These are phyloP conservation scores for Aselliscus stoliczkanus DNA, from an alignment of 2,797 vertebrate genomes.

Conservation along the genomic window DNA sequence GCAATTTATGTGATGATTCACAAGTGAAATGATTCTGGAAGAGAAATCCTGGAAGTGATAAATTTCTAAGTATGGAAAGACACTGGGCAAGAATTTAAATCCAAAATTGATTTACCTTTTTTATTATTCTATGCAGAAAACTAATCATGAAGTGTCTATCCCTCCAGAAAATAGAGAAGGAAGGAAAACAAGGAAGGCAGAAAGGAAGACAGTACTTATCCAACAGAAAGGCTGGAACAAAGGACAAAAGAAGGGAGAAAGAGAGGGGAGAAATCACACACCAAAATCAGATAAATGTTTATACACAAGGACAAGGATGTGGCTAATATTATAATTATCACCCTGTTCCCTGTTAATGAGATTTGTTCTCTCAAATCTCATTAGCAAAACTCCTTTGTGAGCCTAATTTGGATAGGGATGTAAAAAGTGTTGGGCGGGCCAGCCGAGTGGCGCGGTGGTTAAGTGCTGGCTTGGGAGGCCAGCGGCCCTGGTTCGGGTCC, in stretches of 20 bases:
- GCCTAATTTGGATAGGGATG: background rate
- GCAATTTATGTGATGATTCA: background rate
- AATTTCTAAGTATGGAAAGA: background rate
- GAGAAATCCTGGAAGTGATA: background rate
- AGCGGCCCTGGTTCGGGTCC: too few relatives aligned
- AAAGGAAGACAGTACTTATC: background rate
- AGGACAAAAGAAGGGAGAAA: background rate
- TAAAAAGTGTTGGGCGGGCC: background rate
- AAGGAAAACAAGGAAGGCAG: background rate
- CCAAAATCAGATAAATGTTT: background rate
- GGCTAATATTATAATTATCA: background rate
- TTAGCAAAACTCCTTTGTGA: background rate
- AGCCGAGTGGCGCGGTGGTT: too few relatives aligned
- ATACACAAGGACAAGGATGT: background rate
- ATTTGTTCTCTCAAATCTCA: background rate
- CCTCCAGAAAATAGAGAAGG: background rate
- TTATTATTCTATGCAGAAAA: background rate
- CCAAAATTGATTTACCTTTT: background rate
- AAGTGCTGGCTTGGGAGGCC: too few relatives aligned
- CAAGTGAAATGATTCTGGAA: background rate
- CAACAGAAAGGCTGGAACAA: background rate
- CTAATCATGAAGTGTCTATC: background rate
- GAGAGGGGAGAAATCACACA: background rate
- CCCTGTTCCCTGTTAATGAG: background rate
- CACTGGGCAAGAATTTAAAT: background rate